Percentiles rank a stretch among this genome's conserved stretches.
Conservation (phyloP, 1,140 invertebrate species). For the Polypedilum pembai region DNA sequence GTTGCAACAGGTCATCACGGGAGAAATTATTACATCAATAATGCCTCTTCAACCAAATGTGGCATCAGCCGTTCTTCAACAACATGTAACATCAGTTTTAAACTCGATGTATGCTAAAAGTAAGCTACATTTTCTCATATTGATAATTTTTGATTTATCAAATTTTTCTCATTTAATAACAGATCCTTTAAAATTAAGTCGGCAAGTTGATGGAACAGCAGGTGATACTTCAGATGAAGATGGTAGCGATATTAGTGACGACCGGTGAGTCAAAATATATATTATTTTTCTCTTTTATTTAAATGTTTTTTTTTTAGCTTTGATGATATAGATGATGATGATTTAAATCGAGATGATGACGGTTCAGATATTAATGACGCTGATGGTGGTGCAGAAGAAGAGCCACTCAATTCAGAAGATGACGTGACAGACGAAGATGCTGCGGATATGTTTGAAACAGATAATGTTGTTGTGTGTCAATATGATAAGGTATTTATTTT, state of each 20-base stretch:
- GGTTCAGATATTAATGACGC: constrained; percentile 59
- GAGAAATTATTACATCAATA: constrained; percentile 75
- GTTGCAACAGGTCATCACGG: constrained; percentile 57
- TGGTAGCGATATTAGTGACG: constrained; percentile 59
- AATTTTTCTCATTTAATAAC: neutral
- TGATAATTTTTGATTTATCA: neutral
- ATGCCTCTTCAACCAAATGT: constrained; percentile 69
- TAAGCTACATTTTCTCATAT: constrained; percentile 32
- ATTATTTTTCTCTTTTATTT: constrained; percentile 41
- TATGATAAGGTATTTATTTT: constrained; percentile 86
- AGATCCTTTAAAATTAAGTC: constrained; percentile 31
- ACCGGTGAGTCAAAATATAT: constrained; percentile 50
- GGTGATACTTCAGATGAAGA: constrained; percentile 70
- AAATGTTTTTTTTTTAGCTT: constrained; percentile 42
- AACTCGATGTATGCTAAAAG: constrained; percentile 47
- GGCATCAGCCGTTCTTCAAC: constrained; percentile 71
- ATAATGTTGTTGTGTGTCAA: constrained; percentile 98
- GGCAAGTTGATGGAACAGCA: constrained; percentile 61
- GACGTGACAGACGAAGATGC: constrained; percentile 97
- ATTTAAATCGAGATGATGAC: constrained; percentile 69
- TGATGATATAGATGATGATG: constrained; percentile 62
- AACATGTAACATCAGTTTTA: constrained; percentile 77
- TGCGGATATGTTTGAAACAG: constrained; percentile 90
- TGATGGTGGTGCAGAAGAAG: constrained; percentile 73
- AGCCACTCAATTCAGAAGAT: constrained; percentile 91